phyloP scores from a whole-genome alignment of 2,888 invertebrate genomes.

The Mythimna albipuncta region DNA sequence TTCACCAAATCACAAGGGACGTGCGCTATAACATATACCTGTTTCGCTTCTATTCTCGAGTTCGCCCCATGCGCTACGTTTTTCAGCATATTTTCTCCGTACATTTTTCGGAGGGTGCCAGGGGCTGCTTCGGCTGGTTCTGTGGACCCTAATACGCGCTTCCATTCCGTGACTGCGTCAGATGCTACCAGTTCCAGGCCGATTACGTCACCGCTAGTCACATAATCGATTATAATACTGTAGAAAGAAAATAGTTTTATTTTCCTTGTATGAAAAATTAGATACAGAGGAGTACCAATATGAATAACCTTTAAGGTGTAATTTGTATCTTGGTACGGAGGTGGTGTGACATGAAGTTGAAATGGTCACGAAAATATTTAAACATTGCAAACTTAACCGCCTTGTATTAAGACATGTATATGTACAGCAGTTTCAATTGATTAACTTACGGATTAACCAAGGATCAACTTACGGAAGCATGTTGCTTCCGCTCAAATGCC shows the following conservation, averaged over 20 bases:
- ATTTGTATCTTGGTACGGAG: neutral
- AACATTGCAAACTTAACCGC: neutral
- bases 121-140: neutral
- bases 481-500: conserved; percentile 88
- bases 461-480: conserved; percentile 90
- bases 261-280: neutral
- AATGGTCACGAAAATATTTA: no score
- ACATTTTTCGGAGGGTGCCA: conserved; percentile 2
- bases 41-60: conserved; percentile 88
- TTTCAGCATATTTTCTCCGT: neutral
- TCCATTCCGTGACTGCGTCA: neutral
- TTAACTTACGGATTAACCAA: neutral
- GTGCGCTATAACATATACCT: conserved; percentile 64
- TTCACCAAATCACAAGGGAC: no score
- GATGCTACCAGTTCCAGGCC: conserved; percentile 4
- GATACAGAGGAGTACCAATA: no score
- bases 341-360: neutral
- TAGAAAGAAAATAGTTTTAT: neutral
- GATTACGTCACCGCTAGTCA: conserved; percentile 1
- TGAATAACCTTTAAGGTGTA: neutral
- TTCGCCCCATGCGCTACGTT: conserved; percentile 89
- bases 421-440: neutral
- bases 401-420: neutral
- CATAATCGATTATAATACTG: neutral
- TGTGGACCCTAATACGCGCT: neutral